Evolutionary conservation across 2,113 vertebrate genomes (phyloP).

Genomic region (Damaliscus lunatus): DNA sequence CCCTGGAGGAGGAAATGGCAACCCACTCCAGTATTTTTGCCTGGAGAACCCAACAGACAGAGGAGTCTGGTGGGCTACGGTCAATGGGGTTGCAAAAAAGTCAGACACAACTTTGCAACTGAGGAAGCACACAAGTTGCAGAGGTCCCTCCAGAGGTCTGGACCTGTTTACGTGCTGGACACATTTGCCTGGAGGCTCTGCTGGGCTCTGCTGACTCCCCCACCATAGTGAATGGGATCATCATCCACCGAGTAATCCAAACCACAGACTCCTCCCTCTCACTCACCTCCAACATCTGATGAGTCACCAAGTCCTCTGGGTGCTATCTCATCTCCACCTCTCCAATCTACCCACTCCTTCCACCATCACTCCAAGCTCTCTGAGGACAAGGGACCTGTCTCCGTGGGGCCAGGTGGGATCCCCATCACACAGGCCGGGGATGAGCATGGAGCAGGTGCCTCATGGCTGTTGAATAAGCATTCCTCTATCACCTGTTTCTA

Average conservation of each 20-base stretch:
- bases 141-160: not conserved
- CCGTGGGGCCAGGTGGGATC: no score
- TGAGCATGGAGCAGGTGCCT: not conserved
- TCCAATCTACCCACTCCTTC: not conserved
- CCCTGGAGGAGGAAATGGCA: not conserved
- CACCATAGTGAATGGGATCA: not conserved
- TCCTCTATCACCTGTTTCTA: not conserved
- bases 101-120: not conserved
- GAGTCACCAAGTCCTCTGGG: not conserved
- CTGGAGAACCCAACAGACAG: not conserved
- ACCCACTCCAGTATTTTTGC: not conserved
- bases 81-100: not conserved
- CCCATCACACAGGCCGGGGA: not conserved
- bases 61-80: not conserved
- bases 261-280: not conserved
- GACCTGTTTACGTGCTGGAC: rapidly evolving
- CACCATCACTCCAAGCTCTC: not conserved
- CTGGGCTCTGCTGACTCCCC: not conserved
- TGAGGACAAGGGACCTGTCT: not conserved
- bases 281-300: not conserved
- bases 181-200: not conserved
- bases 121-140: not conserved
- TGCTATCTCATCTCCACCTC: not conserved
- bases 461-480: not conserved
- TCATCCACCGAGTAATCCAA: not conserved